Percentiles rank a stretch among this genome's conserved stretches.
Conservation (phyloP, 92 coral and sea anemone species). For the Epizoanthus scotinus region DNA sequence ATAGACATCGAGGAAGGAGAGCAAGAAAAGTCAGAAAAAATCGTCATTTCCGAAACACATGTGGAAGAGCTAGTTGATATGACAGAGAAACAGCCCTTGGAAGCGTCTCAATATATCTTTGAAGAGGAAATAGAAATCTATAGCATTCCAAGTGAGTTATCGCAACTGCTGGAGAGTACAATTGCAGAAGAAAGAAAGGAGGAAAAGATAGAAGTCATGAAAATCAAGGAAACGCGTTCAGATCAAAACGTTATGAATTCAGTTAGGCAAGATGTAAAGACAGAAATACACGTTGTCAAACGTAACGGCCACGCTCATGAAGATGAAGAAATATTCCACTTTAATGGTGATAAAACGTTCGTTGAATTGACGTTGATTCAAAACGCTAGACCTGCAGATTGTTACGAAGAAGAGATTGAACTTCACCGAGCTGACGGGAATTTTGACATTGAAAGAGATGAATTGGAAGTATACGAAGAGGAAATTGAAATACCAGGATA, state of each 20-base stretch:
- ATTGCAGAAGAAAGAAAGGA: conserved; percentile 32
- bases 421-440: conserved; percentile 12
- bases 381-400: conserved; percentile 12
- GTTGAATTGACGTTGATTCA: conserved; percentile 5
- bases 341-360: background rate
- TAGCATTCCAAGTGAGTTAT: conserved; percentile 16
- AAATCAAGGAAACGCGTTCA: conserved; percentile 1
- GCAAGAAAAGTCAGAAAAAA: background rate
- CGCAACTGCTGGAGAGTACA: background rate
- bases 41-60: background rate
- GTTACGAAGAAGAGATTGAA: conserved; percentile 31
- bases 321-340: conserved; percentile 6
- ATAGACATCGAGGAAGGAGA: conserved; percentile 17
- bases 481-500: conserved; percentile 50
- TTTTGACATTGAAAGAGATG: conserved; percentile 2
- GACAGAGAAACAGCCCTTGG: conserved; percentile 19
- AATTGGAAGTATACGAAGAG: conserved; percentile 44
- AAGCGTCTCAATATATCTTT: conserved; percentile 8
- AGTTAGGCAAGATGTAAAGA: conserved; percentile 6
- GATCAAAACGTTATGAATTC: background rate
- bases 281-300: conserved; percentile 13
- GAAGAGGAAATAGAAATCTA: conserved; percentile 61
- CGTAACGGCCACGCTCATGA: conserved; percentile 32
- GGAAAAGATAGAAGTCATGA: conserved; percentile 22
- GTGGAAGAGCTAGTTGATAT: background rate